Conservation (phyloP, 2,113 vertebrate species). For the Callaeas wilsoni region DNA sequence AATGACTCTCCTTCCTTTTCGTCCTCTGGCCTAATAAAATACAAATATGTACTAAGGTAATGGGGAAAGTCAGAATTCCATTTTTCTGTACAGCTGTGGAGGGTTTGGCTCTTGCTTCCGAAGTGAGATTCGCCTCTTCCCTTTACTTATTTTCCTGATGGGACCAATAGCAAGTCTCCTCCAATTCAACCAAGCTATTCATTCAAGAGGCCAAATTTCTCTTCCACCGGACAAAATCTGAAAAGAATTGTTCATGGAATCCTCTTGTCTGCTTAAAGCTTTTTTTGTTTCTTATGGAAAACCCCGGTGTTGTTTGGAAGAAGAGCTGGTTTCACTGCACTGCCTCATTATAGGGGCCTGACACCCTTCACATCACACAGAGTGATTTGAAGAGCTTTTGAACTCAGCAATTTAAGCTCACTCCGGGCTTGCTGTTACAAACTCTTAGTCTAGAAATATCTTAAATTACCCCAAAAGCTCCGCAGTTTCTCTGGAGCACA, state of each 20-base stretch:
- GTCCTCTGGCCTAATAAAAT: not conserved
- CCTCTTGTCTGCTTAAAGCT: not conserved
- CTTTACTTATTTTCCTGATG: not conserved
- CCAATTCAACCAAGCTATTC: not conserved
- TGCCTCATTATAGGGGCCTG: not conserved
- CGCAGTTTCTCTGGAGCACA: not conserved
- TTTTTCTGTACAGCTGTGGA: not conserved
- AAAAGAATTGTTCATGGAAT: not conserved
- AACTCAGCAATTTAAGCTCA: not conserved
- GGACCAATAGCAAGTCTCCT: not conserved
- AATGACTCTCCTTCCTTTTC: not conserved
- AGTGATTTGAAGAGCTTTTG: not conserved
- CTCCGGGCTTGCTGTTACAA: not conserved
- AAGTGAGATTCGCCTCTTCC: slow-evolving; percentile 25
- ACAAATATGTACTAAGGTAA: not conserved
- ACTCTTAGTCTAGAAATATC: not conserved
- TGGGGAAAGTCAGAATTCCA: not conserved
- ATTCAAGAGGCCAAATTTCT: not conserved
- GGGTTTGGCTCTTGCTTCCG: not conserved
- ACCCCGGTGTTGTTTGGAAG: not conserved
- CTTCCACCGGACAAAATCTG: not conserved
- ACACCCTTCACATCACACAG: not conserved
- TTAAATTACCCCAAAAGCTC: not conserved
- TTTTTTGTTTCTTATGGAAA: not conserved
- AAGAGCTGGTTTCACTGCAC: not conserved